Evolutionary conservation across 2,888 invertebrate genomes (phyloP).

Genomic region (Plemyria rubiginata): DNA sequence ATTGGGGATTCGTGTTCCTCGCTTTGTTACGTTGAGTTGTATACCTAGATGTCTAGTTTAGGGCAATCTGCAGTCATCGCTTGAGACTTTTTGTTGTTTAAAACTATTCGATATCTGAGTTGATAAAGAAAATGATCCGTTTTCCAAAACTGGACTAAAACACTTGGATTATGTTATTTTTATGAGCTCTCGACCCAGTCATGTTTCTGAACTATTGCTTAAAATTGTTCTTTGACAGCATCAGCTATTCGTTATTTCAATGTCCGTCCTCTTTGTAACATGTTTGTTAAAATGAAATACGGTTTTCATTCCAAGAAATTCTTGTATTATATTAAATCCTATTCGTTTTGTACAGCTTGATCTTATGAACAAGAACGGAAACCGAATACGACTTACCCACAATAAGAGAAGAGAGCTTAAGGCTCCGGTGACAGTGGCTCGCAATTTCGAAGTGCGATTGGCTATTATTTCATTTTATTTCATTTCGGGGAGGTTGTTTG

Average conservation of each 20-base stretch:
- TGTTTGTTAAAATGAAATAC: constrained; percentile 8
- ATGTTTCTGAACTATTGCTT: neutral
- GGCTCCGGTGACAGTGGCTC: too few relatives aligned
- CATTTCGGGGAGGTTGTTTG: too few relatives aligned
- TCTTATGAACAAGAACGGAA: too few relatives aligned
- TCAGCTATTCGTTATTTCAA: constrained; percentile 8
- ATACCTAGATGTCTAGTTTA: neutral
- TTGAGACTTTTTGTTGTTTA: neutral
- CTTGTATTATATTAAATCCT: neutral
- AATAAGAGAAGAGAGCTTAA: too few relatives aligned
- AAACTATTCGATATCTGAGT: neutral
- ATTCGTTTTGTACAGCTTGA: neutral
- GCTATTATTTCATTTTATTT: too few relatives aligned
- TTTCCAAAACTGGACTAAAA: neutral
- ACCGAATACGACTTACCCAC: too few relatives aligned
- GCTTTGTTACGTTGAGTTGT: neutral
- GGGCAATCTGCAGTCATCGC: neutral
- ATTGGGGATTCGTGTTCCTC: constrained; percentile 8
- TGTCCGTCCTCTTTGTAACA: constrained; percentile 17
- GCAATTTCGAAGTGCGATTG: too few relatives aligned
- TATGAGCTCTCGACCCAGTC: neutral
- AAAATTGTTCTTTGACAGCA: neutral
- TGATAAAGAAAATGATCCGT: neutral
- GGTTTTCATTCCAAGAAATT: constrained; percentile 13
- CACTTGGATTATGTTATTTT: neutral